Conservation (phyloP, 2,888 invertebrate genomes). For the Eilema griseolum region DNA sequence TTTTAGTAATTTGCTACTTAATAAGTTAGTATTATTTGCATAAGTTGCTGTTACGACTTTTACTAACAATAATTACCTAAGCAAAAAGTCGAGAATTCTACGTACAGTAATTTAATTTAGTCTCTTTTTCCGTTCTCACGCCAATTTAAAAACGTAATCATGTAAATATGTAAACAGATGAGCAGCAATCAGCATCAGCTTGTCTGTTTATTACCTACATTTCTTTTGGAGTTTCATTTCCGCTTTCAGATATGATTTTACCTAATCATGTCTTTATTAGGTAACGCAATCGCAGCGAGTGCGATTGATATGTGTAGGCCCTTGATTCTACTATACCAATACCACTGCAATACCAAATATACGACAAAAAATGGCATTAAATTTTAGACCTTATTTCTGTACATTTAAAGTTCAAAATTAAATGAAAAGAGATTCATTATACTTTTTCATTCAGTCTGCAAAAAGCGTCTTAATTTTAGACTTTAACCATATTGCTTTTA, state of each 20-base stretch:
- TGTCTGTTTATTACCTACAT: not conserved
- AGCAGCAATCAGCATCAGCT: not conserved
- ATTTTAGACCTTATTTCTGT: too few species aligned
- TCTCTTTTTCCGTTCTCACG: conserved; percentile 12
- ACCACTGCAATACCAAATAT: too few species aligned
- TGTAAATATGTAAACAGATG: conserved; percentile 8
- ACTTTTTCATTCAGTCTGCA: too few species aligned
- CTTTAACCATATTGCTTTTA: too few species aligned
- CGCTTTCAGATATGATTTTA: not conserved
- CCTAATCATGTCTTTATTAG: not conserved
- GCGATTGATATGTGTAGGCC: not conserved
- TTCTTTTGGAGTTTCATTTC: not conserved
- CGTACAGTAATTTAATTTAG: conserved; percentile 5
- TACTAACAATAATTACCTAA: not conserved
- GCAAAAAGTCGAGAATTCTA: not conserved
- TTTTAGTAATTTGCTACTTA: conserved; percentile 30
- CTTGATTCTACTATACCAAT: too few species aligned
- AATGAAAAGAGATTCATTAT: too few species aligned
- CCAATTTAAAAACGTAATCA: conserved; percentile 6
- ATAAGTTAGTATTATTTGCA: conserved; percentile 31
- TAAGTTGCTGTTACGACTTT: conserved; percentile 4
- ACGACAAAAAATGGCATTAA: too few species aligned
- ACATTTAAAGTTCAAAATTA: too few species aligned
- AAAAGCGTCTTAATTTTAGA: too few species aligned
- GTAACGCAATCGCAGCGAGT: not conserved